These are phyloP conservation scores for Chaetura pelagica DNA, from an alignment of 2,113 vertebrate genomes.

Conservation along the genomic window DNA sequence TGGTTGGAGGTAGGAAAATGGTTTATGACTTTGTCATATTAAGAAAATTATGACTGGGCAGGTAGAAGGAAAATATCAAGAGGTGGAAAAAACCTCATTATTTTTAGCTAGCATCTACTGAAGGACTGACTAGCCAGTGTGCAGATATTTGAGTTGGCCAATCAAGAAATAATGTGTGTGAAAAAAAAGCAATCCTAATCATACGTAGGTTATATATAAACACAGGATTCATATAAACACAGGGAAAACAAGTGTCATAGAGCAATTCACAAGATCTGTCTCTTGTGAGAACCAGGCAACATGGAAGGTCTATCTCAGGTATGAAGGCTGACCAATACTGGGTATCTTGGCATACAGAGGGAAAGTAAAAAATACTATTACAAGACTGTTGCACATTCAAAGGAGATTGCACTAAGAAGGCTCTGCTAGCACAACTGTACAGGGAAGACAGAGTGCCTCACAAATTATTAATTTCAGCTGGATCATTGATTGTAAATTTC, in stretches of 20 bases:
- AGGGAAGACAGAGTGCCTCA: neutral
- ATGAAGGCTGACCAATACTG: neutral
- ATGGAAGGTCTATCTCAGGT: neutral
- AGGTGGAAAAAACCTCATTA: neutral
- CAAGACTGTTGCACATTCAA: neutral
- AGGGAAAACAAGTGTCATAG: neutral
- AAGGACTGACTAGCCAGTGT: neutral
- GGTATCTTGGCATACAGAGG: neutral
- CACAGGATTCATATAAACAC: neutral
- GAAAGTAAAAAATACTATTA: neutral
- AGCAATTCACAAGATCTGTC: neutral
- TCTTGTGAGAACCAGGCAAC: neutral
- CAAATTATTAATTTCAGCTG: neutral
- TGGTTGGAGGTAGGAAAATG: neutral
- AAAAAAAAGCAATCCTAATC: neutral
- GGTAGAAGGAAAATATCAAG: neutral
- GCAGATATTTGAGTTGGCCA: neutral
- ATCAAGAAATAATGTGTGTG: neutral
- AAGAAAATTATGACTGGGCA: neutral
- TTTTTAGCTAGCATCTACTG: neutral
- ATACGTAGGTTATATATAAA: neutral
- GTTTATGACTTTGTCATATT: neutral
- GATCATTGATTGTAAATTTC: neutral
- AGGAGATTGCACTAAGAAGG: neutral
- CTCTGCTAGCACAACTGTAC: neutral